Evolutionary conservation across 2,888 invertebrate genomes (phyloP).

Genomic region (Hybos culiciformis): DNA sequence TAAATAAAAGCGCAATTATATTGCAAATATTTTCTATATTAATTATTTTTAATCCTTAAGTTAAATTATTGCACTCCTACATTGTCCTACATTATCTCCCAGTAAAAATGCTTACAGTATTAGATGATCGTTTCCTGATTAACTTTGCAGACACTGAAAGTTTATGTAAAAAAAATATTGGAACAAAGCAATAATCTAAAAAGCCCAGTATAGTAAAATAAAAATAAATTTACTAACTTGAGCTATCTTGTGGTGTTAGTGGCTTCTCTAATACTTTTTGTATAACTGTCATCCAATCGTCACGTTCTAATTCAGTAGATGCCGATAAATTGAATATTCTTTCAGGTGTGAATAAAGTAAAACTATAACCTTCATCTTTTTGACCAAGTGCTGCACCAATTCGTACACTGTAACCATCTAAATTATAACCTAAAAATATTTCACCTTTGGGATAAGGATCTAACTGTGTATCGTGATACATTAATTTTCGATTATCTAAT

Average conservation of each 20-base stretch:
- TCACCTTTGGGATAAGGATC: slow-evolving; percentile 85
- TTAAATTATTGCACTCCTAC: slow-evolving; percentile 2
- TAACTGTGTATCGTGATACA: slow-evolving; percentile 80
- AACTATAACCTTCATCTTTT: slow-evolving; percentile 65
- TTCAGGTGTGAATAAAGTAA: slow-evolving; percentile 70
- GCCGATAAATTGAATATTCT: slow-evolving; percentile 64
- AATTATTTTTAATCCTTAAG: too few relatives aligned
- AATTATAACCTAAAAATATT: slow-evolving; percentile 59
- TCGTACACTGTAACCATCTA: slow-evolving; percentile 61
- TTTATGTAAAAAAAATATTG: slow-evolving; percentile 13
- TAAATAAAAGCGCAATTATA: too few relatives aligned
- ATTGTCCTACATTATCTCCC: slow-evolving; percentile 44
- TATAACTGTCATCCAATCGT: slow-evolving; percentile 66
- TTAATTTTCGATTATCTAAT: slow-evolving; percentile 74
- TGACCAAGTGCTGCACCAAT: slow-evolving; percentile 52
- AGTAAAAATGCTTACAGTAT: slow-evolving; percentile 63
- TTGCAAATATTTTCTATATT: too few relatives aligned
- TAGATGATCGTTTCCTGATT: slow-evolving; percentile 57
- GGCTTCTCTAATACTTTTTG: slow-evolving; percentile 60
- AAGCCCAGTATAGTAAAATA: background rate
- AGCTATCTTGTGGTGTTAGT: slow-evolving; percentile 64
- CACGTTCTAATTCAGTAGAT: slow-evolving; percentile 58
- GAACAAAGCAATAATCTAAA: background rate
- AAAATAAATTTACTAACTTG: slow-evolving; percentile 53
- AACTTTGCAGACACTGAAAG: slow-evolving; percentile 56